Conservation (phyloP, 2,888 invertebrate genomes). For the Lasius fuliginosus region DNA sequence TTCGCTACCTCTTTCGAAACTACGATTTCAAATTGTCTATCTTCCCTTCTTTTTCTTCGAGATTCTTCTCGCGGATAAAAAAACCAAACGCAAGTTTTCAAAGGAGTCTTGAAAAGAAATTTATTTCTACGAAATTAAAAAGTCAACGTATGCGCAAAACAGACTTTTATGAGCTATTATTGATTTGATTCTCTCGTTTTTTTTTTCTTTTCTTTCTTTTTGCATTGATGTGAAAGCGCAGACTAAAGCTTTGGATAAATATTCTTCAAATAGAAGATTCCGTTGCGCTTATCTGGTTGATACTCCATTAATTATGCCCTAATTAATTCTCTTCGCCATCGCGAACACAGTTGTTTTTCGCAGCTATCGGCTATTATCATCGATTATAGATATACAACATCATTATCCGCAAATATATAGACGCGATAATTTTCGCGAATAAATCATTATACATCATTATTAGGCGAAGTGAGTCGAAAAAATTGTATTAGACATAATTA, state of each 20-base stretch:
- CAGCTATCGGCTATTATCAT: constrained; percentile 2
- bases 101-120: background rate
- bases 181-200: background rate
- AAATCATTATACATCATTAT: constrained; percentile 2
- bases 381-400: constrained; percentile 8
- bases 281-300: background rate
- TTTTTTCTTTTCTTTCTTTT: background rate
- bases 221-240: background rate
- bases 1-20: background rate
- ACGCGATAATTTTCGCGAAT: background rate
- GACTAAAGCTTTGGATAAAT: background rate
- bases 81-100: background rate
- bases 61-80: background rate
- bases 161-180: background rate
- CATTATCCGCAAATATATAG: constrained; percentile 21
- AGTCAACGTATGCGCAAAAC: background rate
- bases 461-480: background rate
- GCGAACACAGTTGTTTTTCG: background rate
- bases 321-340: constrained; percentile 21
- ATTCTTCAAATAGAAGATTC: background rate
- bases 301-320: constrained; percentile 12
- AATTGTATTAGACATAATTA: constrained; percentile 62
- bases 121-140: background rate
- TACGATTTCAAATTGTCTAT: background rate
- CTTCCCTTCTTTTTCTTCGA: background rate